Conservation (phyloP, 2,888 invertebrate genomes). For the Tipula confusa region DNA sequence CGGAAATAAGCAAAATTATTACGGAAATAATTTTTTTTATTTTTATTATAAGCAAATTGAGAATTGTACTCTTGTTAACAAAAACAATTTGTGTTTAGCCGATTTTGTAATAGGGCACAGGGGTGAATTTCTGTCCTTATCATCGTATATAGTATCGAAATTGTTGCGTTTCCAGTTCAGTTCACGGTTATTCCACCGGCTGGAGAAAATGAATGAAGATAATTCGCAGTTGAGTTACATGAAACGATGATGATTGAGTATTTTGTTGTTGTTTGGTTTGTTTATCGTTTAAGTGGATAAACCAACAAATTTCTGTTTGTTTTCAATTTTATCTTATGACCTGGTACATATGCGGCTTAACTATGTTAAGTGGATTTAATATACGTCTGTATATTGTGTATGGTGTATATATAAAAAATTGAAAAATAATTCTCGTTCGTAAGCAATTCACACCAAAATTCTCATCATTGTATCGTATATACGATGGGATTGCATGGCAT, state of each 20-base stretch:
- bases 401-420: no score
- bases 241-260: neutral
- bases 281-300: neutral
- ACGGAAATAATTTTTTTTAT: neutral
- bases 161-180: neutral
- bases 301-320: neutral
- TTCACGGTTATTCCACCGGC: neutral
- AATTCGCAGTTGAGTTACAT: neutral
- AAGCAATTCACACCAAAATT: conserved; percentile 3
- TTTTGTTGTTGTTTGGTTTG: neutral
- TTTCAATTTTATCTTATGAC: conserved; percentile 1
- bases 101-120: neutral
- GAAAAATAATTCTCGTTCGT: neutral
- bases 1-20: neutral
- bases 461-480: neutral
- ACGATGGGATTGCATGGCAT: neutral
- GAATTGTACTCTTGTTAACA: no score
- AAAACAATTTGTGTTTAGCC: no score
- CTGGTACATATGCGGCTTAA: neutral
- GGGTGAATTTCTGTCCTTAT: neutral
- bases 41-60: neutral
- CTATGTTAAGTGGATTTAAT: conserved; percentile 1
- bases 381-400: neutral
- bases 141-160: neutral
- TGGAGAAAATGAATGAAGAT: neutral